Base-by-base conservation (phyloP, 2,113 vertebrate genomes). In the Myotis brandtii region DNA sequence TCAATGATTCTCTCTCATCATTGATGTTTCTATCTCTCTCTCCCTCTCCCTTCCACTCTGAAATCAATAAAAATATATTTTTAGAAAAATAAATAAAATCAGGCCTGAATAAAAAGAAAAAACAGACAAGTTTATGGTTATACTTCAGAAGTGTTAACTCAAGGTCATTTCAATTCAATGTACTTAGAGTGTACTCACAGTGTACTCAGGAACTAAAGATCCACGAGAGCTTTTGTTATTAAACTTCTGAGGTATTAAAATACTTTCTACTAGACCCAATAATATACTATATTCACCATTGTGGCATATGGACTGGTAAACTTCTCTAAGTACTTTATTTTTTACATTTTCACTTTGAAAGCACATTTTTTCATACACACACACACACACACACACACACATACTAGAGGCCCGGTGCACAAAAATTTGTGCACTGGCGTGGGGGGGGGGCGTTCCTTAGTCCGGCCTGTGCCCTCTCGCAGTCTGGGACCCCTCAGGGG, bases 321-420 rank as follows among this genome's bases (percentile, higher is more conserved):
- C 13, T 89, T 94, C 18, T 77, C 70, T 77, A 66, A 25, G 40
- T 46, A 69, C 16, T 56, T 86, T 79, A 54, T 50, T 67, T 87
- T 48, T 56, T 56, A 80, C 50, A 40, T 86, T 85, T 80, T 92
- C 67, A 89, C 23, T 56, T 91, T 59, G 34, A 90, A 90, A 25
- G 37, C 32, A 75, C 48, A 9, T 94, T 64, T 87, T 89, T 69
- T 14, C 50, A 52, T 54, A 43, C 43, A 43, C 43, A 43, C 43
- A 43, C 43, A 40, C 40, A 40, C 40, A 40, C 40, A 40, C 40
- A 40, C 40, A 40, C 40, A 43, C 43, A 43, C 43, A 43, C 43
- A 43, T 6, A 43, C 43, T 43, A 43, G 43, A 43, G 43, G 43
- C 43, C 43, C 7, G 43, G 43, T 43, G 43, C 43, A 43, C 43